These are phyloP conservation scores for Berghia stephanieae DNA, from an alignment of 1,140 invertebrate species.

Conservation along the genomic window DNA sequence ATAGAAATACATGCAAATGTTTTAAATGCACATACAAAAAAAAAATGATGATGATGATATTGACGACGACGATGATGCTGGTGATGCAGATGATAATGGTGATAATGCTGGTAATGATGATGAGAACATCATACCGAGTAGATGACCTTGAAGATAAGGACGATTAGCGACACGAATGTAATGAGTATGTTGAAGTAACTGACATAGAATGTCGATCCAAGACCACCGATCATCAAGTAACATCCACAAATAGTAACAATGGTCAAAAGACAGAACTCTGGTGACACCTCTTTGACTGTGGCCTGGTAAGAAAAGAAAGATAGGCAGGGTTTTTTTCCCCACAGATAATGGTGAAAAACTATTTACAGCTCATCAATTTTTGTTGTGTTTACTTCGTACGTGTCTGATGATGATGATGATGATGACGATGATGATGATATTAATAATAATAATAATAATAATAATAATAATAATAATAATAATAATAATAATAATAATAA, in stretches of 20 bases:
- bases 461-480: too few relatives aligned
- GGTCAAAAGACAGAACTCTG: conserved; percentile 50
- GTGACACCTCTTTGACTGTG: conserved; percentile 35
- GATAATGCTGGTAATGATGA: too few relatives aligned
- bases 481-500: too few relatives aligned
- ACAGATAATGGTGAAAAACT: too few relatives aligned
- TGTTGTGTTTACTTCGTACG: too few relatives aligned
- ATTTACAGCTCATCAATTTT: too few relatives aligned
- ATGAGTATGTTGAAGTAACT: conserved; percentile 65
- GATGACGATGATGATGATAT: too few relatives aligned
- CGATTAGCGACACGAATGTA: conserved; percentile 54
- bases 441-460: too few relatives aligned
- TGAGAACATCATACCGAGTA: conserved; percentile 17
- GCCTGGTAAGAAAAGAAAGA: not conserved
- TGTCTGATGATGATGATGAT: too few relatives aligned
- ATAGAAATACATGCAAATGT: too few relatives aligned
- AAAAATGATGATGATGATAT: not conserved
- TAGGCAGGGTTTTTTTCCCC: too few relatives aligned
- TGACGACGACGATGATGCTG: not conserved
- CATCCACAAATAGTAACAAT: conserved; percentile 53
- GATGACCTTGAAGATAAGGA: conserved; percentile 43
- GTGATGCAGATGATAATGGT: too few relatives aligned
- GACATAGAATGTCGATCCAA: conserved; percentile 66
- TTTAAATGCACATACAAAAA: not conserved
- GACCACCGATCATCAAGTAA: conserved; percentile 66